phyloP scores from a whole-genome alignment of 2,797 vertebrate species.

The Pseudomugil gertrudae region DNA sequence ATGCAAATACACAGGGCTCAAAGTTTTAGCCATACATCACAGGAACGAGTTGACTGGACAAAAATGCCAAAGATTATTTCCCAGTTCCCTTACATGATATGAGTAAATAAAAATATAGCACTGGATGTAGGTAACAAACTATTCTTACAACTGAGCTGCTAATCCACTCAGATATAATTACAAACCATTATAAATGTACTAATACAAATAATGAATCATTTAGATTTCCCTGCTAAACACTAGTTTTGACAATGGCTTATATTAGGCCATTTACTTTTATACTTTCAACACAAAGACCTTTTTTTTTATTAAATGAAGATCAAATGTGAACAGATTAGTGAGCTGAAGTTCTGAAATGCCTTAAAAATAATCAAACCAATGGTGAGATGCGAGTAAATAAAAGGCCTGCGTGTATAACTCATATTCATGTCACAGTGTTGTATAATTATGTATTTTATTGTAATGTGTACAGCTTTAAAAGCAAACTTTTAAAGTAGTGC shows the following conservation, averaged over 20 bases:
- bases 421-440: neutral
- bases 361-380: constrained; percentile 8
- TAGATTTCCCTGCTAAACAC: neutral
- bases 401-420: neutral
- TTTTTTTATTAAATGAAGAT: constrained; percentile 1
- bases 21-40: constrained; percentile 31
- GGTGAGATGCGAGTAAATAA: neutral
- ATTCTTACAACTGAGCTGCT: neutral
- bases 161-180: neutral
- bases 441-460: neutral
- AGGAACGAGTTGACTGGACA: constrained; percentile 27
- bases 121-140: neutral
- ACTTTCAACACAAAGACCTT: neutral
- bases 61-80: constrained; percentile 5
- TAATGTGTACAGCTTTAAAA: neutral
- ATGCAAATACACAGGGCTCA: constrained; percentile 66
- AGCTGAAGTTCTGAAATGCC: neutral
- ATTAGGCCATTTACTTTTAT: neutral
- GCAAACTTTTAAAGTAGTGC: neutral
- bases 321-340: neutral
- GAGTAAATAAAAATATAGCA: constrained; percentile 19
- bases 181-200: neutral
- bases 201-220: neutral
- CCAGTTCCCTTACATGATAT: neutral
- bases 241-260: neutral